These are phyloP conservation scores for Lithosia quadra DNA, from an alignment of 2,888 invertebrate genomes.

Conservation along the genomic window DNA sequence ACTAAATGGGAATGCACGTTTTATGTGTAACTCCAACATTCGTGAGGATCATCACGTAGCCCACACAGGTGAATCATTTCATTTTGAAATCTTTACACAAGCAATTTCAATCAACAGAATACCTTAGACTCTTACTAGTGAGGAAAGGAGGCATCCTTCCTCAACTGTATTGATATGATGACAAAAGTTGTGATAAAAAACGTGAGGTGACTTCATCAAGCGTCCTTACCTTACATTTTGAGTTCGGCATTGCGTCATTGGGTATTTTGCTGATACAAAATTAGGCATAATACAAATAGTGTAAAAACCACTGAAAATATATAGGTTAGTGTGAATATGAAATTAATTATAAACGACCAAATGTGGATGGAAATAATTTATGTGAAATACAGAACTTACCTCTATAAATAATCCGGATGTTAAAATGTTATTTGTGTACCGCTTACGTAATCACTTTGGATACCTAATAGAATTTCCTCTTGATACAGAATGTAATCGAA, in stretches of 20 bases:
- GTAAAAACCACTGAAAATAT: not conserved
- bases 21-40: not conserved
- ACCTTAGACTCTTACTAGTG: not conserved
- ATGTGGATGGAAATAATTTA: not conserved
- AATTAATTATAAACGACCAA: not conserved
- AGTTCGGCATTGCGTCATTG: not conserved
- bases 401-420: not conserved
- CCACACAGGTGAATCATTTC: not conserved
- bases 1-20: not conserved
- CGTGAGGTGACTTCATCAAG: not conserved
- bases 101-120: not conserved
- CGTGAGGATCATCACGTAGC: slow-evolving; percentile 1
- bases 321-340: not conserved
- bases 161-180: not conserved
- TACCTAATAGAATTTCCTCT: too few relatives aligned
- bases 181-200: not conserved
- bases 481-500: too few relatives aligned
- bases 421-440: not conserved
- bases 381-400: not conserved
- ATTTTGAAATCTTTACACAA: not conserved
- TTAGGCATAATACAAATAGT: not conserved
- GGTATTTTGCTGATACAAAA: not conserved
- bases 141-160: not conserved
- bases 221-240: not conserved
- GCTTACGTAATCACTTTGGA: not conserved